Base-by-base conservation (phyloP, 2,797 vertebrate species). In the Oophaga sylvatica region DNA sequence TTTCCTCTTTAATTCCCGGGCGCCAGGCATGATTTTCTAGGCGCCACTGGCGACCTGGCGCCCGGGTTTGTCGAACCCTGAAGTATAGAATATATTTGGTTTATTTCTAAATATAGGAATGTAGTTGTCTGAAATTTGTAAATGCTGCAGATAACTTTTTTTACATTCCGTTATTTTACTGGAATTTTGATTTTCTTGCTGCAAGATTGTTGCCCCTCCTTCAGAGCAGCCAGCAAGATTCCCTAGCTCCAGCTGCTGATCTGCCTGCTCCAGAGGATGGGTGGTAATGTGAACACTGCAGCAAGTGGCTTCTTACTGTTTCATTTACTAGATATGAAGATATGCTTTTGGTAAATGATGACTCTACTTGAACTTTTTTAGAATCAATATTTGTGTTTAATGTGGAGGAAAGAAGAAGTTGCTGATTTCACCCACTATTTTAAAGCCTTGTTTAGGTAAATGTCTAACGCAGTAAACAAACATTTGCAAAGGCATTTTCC, bases 401-500 rank as follows among this genome's bases (percentile, higher is more conserved):
- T 48, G 80, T 90, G 94, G 91, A 95, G 41, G 13, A 60, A 78
- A 59, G 63, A 7, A 59, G 31, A 59, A 11, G 65, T 26, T 62
- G 8, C 31, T 59, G 5, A 62, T 70, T 57, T 9, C 3, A 10
- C n/a, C 3, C 59, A 13, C n/a, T 15, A 45, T 63, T 29, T 41
- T 57, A 26, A 56, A 16, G 31, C 29, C 56, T 35, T 70, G 0
- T 45, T 86, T 22, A 62, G 13, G n/a, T 80, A 95, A 94, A 96
- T 96, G 95, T 95, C 96, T 92, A 95, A 94, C 92, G 92, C 93
- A 92, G 93, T 94, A 92, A 95, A 93, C 94, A 96, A 94, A 90
- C 94, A 93, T 92, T 94, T 94, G 86, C 93, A 91, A 91, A 95
- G 91, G 90, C 92, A 92, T 91, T 94, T 94, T 93, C 93, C 94